Percentiles rank a stretch among this genome's conserved stretches.
Evolutionary conservation across 2,888 invertebrate species (phyloP).

Genomic region (Xylota segnis): DNA sequence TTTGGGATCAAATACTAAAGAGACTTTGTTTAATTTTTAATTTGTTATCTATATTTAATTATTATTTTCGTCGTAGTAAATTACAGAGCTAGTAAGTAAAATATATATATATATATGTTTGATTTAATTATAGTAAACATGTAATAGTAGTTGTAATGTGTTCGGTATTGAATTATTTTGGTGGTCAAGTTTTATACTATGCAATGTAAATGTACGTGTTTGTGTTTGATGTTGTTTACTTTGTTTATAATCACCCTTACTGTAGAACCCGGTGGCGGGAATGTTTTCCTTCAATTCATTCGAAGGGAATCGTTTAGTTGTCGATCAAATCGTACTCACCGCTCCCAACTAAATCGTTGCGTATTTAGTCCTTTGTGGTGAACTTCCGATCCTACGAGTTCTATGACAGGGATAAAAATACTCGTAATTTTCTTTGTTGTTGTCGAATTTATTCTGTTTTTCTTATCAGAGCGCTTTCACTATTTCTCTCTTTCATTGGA

Average conservation of each 20-base stretch:
- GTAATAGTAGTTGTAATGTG: constrained; percentile 58
- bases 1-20: constrained; percentile 44
- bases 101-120: constrained; percentile 63
- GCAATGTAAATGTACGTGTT: constrained; percentile 62
- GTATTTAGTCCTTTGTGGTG: too few species aligned
- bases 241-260: constrained; percentile 15
- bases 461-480: constrained; percentile 46
- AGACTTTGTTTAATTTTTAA: constrained; percentile 33
- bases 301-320: too few species aligned
- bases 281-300: too few species aligned
- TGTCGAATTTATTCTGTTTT: constrained; percentile 6
- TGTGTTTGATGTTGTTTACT: neutral
- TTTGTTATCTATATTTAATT: constrained; percentile 25
- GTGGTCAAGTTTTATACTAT: constrained; percentile 67
- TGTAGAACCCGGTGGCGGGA: too few species aligned
- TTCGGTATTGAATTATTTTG: constrained; percentile 58
- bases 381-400: too few species aligned
- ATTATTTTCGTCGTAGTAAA: constrained; percentile 34
- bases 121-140: constrained; percentile 51
- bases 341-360: too few species aligned
- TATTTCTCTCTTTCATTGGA: neutral
- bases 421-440: constrained; percentile 10
- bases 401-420: too few species aligned
- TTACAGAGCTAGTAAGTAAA: constrained; percentile 71
- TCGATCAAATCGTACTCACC: too few species aligned